These are phyloP conservation scores for Bembecia ichneumoniformis DNA, from an alignment of 2,888 invertebrate genomes.

Conservation along the genomic window DNA sequence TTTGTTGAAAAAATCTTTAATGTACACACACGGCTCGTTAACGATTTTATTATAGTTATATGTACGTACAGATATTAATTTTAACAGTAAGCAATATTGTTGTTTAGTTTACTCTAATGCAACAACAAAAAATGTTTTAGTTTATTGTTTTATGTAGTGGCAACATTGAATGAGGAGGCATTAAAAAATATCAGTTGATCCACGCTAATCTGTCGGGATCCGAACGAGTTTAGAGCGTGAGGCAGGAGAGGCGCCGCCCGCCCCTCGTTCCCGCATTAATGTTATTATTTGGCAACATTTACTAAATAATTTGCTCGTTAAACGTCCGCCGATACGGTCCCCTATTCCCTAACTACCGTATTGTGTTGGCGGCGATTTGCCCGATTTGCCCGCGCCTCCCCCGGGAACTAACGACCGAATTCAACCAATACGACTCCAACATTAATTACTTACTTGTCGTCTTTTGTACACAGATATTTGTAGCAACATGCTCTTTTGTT, in stretches of 20 bases:
- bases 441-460: conserved; percentile 51
- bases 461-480: conserved; percentile 58
- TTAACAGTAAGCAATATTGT: too few species aligned
- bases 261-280: conserved; percentile 48
- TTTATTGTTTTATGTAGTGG: too few species aligned
- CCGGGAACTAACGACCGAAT: conserved; percentile 47
- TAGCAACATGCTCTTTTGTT: conserved; percentile 63
- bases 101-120: too few species aligned
- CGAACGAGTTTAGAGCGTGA: conserved; percentile 6
- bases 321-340: conserved; percentile 58
- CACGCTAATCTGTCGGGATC: conserved; percentile 11
- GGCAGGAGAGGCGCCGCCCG: conserved; percentile 9
- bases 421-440: conserved; percentile 54
- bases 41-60: too few species aligned
- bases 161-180: too few species aligned
- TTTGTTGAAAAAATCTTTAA: too few species aligned
- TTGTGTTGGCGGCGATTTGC: conserved; percentile 45
- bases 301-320: conserved; percentile 72
- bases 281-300: conserved; percentile 72
- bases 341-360: conserved; percentile 59
- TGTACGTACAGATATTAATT: too few species aligned
- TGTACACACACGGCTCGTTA: too few species aligned
- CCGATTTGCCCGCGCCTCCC: conserved; percentile 47
- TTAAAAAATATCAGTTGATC: conserved; percentile 3
- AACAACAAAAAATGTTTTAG: too few species aligned